Percentiles rank a stretch among this genome's conserved stretches.
Conservation (phyloP, 2,888 invertebrate species). For the Panopea generosa region DNA sequence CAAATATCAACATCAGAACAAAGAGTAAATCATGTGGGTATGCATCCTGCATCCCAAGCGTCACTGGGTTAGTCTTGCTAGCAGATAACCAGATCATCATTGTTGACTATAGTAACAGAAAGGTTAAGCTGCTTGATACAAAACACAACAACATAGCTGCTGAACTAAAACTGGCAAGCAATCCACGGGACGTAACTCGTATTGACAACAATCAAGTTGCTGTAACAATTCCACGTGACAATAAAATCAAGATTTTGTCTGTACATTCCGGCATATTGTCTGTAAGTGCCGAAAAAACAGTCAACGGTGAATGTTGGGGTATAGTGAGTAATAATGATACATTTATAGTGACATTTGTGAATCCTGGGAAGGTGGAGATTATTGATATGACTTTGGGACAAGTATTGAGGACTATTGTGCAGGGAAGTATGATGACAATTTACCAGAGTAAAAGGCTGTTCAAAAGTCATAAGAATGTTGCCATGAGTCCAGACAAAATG, state of each 20-base stretch:
- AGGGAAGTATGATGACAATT: no score
- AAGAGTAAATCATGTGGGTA: no score
- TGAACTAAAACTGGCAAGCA: not conserved
- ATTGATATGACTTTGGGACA: slow-evolving; percentile 8
- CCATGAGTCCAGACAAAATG: no score
- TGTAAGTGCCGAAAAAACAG: no score
- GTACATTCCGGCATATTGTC: not conserved
- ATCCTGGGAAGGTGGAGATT: slow-evolving; percentile 8
- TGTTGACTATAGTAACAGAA: not conserved
- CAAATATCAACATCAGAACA: no score
- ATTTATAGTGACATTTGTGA: slow-evolving; percentile 7
- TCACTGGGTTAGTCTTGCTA: not conserved
- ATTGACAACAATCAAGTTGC: not conserved
- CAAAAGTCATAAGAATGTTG: no score
- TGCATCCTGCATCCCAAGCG: not conserved
- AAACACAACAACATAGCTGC: not conserved
- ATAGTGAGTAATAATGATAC: slow-evolving; percentile 6
- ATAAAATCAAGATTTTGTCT: slow-evolving; percentile 10
- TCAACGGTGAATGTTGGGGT: slow-evolving; percentile 8
- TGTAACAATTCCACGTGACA: not conserved
- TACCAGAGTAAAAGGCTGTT: no score
- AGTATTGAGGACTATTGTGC: no score
- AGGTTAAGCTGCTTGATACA: slow-evolving; percentile 4
- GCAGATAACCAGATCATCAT: not conserved
- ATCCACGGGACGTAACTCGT: not conserved